Percentiles rank a stretch among this genome's conserved stretches.
These are phyloP conservation scores for Microctenopoma steveboyesi DNA, from an alignment of 2,797 vertebrate species.

Conservation along the genomic window DNA sequence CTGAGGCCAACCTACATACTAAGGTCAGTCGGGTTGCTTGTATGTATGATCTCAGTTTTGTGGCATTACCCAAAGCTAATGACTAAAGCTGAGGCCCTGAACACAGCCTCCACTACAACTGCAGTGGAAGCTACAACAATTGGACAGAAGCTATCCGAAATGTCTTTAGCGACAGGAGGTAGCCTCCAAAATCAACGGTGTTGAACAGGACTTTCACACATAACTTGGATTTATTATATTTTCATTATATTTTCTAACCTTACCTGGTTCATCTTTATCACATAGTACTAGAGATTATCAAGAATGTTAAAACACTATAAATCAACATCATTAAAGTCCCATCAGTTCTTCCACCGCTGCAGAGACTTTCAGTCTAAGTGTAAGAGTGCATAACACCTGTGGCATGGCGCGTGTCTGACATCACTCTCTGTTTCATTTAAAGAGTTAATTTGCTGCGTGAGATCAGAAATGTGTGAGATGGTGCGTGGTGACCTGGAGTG, in stretches of 20 bases:
- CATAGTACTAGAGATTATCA: neutral
- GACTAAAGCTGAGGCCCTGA: conserved; percentile 4
- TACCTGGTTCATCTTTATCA: neutral
- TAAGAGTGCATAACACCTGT: conserved; percentile 11
- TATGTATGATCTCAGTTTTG: neutral
- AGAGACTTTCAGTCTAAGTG: conserved; percentile 1
- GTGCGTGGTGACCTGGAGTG: conserved; percentile 41
- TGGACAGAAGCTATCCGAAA: neutral
- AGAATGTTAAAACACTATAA: neutral
- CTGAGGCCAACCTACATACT: neutral
- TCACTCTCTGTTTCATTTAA: conserved; percentile 2
- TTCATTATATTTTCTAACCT: neutral
- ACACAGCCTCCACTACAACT: neutral
- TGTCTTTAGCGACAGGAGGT: neutral
- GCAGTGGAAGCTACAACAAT: too few species aligned
- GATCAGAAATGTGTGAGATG: conserved; percentile 10
- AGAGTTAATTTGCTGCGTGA: neutral
- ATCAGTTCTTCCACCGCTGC: conserved; percentile 25
- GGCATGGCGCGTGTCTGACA: neutral
- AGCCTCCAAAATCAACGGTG: too few species aligned
- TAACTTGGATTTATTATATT: neutral
- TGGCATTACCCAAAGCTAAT: neutral
- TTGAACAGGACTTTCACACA: too few species aligned
- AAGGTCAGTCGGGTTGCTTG: neutral
- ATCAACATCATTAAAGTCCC: neutral